Evolutionary conservation across 2,797 vertebrate genomes (phyloP).

Genomic region (Alca torda): DNA sequence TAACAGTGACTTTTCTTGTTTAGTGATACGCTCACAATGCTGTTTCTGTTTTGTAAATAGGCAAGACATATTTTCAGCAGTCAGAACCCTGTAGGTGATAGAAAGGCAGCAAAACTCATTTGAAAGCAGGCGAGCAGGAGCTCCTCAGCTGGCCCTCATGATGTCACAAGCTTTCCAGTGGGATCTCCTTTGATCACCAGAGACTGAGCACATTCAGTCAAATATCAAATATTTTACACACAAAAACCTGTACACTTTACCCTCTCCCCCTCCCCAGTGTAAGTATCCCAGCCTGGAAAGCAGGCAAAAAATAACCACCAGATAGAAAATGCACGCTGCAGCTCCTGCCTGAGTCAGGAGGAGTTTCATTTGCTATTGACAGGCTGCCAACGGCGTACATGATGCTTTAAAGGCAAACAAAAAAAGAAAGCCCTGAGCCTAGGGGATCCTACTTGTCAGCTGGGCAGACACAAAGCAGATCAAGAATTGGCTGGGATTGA

Average conservation of each 20-base stretch:
- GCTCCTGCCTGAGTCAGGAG: background rate
- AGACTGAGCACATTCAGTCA: background rate
- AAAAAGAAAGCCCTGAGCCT: background rate
- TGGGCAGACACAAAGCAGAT: background rate
- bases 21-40: background rate
- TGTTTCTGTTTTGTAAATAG: background rate
- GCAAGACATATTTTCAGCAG: background rate
- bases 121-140: background rate
- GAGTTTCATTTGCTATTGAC: background rate
- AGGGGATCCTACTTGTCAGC: background rate
- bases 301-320: background rate
- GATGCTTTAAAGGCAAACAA: background rate
- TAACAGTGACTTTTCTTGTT: background rate
- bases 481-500: background rate
- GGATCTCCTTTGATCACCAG: background rate
- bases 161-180: background rate
- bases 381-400: rapidly evolving
- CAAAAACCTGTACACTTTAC: background rate
- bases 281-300: background rate
- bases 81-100: background rate
- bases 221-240: background rate
- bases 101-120: background rate
- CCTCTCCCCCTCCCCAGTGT: background rate
- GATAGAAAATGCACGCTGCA: background rate
- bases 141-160: background rate